Percentiles rank a stretch among this genome's conserved stretches.
Evolutionary conservation across 2,797 vertebrate genomes (phyloP).

Genomic region (Leucoraja ocellata): DNA sequence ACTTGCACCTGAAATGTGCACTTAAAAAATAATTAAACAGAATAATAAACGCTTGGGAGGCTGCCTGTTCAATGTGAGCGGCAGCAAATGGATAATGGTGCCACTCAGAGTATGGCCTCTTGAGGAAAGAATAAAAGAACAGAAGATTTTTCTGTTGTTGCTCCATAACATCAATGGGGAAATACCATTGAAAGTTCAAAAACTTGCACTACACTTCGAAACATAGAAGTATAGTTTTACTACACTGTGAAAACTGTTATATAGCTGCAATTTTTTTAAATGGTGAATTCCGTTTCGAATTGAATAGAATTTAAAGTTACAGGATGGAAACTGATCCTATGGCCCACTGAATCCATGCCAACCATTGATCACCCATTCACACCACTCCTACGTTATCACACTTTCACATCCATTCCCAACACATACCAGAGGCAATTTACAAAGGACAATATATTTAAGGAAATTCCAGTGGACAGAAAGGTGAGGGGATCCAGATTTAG

Average conservation of each 20-base stretch:
- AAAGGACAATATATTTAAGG: too few relatives aligned
- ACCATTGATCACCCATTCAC: too few relatives aligned
- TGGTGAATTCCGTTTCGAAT: not conserved
- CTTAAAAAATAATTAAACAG: slow-evolving; percentile 4
- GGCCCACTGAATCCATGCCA: too few relatives aligned
- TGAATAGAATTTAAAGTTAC: too few relatives aligned
- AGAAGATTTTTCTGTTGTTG: not conserved
- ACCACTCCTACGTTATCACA: too few relatives aligned
- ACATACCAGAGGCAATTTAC: too few relatives aligned
- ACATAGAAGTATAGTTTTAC: not conserved
- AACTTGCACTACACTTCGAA: not conserved
- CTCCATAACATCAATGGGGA: not conserved
- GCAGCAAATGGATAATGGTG: not conserved
- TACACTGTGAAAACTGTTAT: not conserved
- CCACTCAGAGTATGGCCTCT: not conserved
- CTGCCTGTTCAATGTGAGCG: not conserved
- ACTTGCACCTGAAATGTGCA: not conserved
- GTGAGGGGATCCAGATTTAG: too few relatives aligned
- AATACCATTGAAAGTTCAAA: not conserved
- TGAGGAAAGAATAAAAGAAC: not conserved
- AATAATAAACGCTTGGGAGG: slow-evolving; percentile 16
- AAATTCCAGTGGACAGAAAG: too few relatives aligned
- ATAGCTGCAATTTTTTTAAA: not conserved
- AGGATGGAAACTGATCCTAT: too few relatives aligned
- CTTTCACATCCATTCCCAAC: too few relatives aligned